Base-by-base conservation (phyloP, 2,888 invertebrate genomes). In the Flexamia atlantica region DNA sequence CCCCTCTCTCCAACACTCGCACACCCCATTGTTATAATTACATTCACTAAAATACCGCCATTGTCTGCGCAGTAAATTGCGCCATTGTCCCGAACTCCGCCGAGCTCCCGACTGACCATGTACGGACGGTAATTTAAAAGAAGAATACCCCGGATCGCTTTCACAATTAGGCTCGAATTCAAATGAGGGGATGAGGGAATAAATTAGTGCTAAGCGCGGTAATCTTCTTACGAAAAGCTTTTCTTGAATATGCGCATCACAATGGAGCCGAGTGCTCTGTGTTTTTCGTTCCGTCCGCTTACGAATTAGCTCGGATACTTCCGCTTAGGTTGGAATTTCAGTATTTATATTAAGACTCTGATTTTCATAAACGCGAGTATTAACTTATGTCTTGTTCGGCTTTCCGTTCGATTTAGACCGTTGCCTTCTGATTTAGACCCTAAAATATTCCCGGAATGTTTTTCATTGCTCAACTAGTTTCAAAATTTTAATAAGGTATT, bases 1-100 rank as follows among this genome's bases (percentile, higher is more conserved):
- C 4, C 36, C 4, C 36, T 4, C 72, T 5, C 36, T 40, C 25
- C 1, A 20, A 10, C 40, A 28, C 72, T 1, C 32, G 4, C 20
- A n/a, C 76, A 42, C 46, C 23, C 46, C 25, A 46, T 76, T 42
- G 42, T 76, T 76, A 25, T 76, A 76, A 76, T 76, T 46, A 76
- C 76, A 76, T 76, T 50, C 76, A 76, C 76, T 76, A 76, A 76
- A 72, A 50, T 23, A 46, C 76, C 72, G 23, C 76, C 50, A 76
- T 76, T 76, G 76, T 76, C 76, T 76, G 10, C 42, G n/a, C 28
- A 76, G 23, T 76, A 25, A n/a, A 76, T 76, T 76, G 50, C 20
- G 3, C 76, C 46, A 28, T 76, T 76, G 76, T 76, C 17, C 10
- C 40, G 1, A n/a, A 28, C 20, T 42, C 76, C 46, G 50, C 72